Conservation (phyloP, 2,113 vertebrate genomes). For the Pseudolaguvia tuberculata region DNA sequence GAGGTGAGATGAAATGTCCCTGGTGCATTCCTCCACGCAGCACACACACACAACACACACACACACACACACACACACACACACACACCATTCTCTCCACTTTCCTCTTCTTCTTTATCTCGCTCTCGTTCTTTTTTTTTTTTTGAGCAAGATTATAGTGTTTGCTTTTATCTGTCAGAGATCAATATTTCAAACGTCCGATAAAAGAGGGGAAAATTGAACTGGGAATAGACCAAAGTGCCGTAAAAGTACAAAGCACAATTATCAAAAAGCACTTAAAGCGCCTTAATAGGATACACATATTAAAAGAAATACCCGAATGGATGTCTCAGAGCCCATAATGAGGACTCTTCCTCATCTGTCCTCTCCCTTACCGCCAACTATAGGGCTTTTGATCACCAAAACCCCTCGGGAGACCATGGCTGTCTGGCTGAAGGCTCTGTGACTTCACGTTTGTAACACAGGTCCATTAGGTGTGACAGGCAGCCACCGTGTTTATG, state of each 20-base stretch:
- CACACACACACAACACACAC: too few relatives aligned
- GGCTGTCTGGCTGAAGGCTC: constrained; percentile 69
- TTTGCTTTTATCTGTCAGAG: constrained; percentile 99
- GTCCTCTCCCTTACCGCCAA: constrained; percentile 43
- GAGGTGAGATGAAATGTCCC: constrained; percentile 77
- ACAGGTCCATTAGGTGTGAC: constrained; percentile 83
- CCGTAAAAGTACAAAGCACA: constrained; percentile 99
- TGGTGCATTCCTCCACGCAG: constrained; percentile 71
- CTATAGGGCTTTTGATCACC: constrained; percentile 81
- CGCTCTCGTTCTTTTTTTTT: constrained; percentile 81
- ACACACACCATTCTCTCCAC: constrained; percentile 75
- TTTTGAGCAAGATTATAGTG: constrained; percentile 93
- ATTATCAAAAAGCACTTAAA: constrained; percentile 99
- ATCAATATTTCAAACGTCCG: constrained; percentile 99
- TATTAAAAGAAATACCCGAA: constrained; percentile 99
- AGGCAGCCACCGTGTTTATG: constrained; percentile 89
- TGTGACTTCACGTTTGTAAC: constrained; percentile 71
- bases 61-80: too few relatives aligned
- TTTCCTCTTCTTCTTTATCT: constrained; percentile 27
- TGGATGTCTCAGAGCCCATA: constrained; percentile 87
- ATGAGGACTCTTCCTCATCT: constrained; percentile 79
- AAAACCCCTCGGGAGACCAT: constrained; percentile 66
- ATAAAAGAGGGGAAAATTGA: constrained; percentile 99
- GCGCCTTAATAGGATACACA: constrained; percentile 97
- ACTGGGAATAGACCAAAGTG: constrained; percentile 99